These are phyloP conservation scores for Ariopsis seemanni DNA, from an alignment of 2,113 vertebrate genomes.

Conservation along the genomic window DNA sequence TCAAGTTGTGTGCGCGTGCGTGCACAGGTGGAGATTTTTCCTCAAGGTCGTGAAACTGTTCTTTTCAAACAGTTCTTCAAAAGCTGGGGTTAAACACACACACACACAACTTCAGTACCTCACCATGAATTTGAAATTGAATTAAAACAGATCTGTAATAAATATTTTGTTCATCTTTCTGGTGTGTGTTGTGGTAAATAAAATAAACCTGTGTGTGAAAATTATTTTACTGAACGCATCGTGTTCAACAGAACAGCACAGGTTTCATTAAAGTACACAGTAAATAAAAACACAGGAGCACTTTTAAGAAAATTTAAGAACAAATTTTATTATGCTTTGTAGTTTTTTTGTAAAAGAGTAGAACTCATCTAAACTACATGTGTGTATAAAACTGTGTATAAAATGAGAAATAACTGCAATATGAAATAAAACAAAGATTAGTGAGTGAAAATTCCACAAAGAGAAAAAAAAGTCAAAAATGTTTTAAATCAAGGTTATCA, in stretches of 20 bases:
- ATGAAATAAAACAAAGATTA: not conserved
- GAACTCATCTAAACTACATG: not conserved
- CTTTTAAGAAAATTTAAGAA: not conserved
- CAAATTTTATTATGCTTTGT: not conserved
- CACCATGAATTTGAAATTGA: not conserved
- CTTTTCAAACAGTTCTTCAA: slow-evolving; percentile 93
- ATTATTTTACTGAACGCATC: not conserved
- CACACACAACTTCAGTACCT: not conserved
- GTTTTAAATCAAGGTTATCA: not conserved
- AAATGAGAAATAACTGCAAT: not conserved
- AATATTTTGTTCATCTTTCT: not conserved
- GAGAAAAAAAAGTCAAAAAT: not conserved
- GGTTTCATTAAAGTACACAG: too few species aligned
- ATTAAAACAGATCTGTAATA: not conserved
- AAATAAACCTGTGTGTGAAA: too few species aligned
- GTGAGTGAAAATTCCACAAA: not conserved
- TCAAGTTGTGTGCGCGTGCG: too few species aligned
- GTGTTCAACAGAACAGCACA: not conserved
- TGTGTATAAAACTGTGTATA: not conserved
- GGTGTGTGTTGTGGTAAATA: not conserved
- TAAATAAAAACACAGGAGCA: not conserved
- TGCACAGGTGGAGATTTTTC: slow-evolving; percentile 86
- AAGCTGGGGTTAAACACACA: slow-evolving; percentile 77
- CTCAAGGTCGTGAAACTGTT: slow-evolving; percentile 81
- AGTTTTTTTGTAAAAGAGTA: not conserved